Evolutionary conservation across 2,888 invertebrate species (phyloP), one percentile per base, ranked within the genome.

Genomic region (Hypomecis punctinalis): DNA sequence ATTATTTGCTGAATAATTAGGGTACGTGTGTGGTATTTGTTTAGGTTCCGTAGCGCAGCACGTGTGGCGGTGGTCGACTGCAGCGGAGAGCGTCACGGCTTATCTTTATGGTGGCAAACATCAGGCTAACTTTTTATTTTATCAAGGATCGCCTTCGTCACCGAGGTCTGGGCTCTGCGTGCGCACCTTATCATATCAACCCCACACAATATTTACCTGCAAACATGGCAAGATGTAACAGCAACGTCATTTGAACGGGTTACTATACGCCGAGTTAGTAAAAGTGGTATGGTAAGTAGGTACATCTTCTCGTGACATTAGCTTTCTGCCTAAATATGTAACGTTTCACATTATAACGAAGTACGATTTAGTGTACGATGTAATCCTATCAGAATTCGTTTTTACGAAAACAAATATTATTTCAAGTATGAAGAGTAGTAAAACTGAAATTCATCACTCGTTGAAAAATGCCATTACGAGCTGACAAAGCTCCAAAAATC

Each of bases 101-200:
- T 93, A 92, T 92, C 91, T 93, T 91, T 91, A 91, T 89, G 87
- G 83, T 78, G 71, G 81, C 83, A 91, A 91, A 91, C 88, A 90
- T 76, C 76, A 79, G 77, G 78, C 78, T 82, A 75, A 72, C 74
- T 88, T 85, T 85, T 85, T 84, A 88, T 87, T 88, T 89, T 90
- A 89, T 88, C 88, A 86, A 79, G 85, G 84, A 84, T 87, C 79
- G 81, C 81, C 76, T 82, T 84, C 82, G 82, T 84, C 85, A 84
- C 85, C 78, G 84, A 66, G 63, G 88, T 86, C 84, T 79, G 81
- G 81, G 79, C 78, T 78, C 74, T 81, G 76, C 79, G 76, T 80
- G 80, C 79, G 77, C 69, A 76, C 73, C 70, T 88, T 89, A 89
- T 84, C 85, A 83, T 84, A 84, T 88, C 88, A 84, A 83, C 83